Base-by-base conservation (phyloP, 2,797 vertebrate genomes). In the Hephaestus fuliginosus region DNA sequence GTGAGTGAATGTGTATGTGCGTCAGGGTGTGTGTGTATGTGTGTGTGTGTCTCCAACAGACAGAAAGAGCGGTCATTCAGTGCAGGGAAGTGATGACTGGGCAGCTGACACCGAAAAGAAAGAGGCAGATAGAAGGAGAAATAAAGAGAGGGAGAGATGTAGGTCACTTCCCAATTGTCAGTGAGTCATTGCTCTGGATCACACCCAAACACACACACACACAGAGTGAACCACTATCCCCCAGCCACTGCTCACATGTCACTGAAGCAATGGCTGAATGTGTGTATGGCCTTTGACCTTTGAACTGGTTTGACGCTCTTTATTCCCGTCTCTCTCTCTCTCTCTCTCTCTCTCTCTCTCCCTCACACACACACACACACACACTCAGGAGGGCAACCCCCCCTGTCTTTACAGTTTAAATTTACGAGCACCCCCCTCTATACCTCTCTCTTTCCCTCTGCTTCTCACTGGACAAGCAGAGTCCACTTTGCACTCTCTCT, bases 101-200 rank as follows among this genome's bases (percentile, higher is more conserved):
- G 89, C 93, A 93, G 91, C 91, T 93, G 90, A 91, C 90, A 93
- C 91, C 87, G 86, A 81, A 89, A 89, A 89, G 86, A 93, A 91
- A 92, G 88, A 90, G 81, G 76, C 80, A 88, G 90, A 90, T 89
- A 90, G 85, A 83, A 81, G 83, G 81, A 86, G 81, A 80, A 89
- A 88, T 85, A 89, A 87, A 88, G 75, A 87, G 77, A 75, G 86
- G 76, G 83, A 82, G 85, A 89, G 90, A 92, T 92, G 83, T 91
- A 93, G 91, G 91, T 93, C 90, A 93, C 87, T 90, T 91, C 92
- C 92, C 91, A 91, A 89, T 91, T 89, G 91, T 91, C 85, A 88
- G 87, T 93, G 92, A 93, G 83, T 93, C 91, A 93, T 67, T 88
- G 88, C 91, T 68, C 83, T 90, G 87, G 86, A 87, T 87, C 84